Percentiles rank a stretch among this genome's conserved stretches.
phyloP scores from a whole-genome alignment of 2,113 vertebrate genomes.

The Callopanchax toddi region DNA sequence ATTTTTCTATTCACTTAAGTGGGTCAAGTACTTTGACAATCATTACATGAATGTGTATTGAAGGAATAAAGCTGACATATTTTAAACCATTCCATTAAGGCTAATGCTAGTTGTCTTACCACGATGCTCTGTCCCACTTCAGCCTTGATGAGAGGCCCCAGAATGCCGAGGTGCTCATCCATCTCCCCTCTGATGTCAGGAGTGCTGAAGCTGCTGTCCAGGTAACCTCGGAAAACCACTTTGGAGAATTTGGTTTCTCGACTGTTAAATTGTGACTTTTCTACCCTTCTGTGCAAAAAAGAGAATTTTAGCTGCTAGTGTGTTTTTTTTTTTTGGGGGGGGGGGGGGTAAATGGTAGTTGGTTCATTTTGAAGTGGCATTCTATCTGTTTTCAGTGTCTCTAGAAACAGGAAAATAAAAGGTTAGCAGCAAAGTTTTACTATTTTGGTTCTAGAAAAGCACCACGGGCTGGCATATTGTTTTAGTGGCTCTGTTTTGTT shows the following conservation, averaged over 20 bases:
- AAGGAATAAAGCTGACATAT: neutral
- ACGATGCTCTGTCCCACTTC: slow-evolving; percentile 91
- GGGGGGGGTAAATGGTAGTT: no score
- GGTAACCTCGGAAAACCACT: slow-evolving; percentile 88
- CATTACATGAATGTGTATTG: no score
- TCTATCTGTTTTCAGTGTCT: no score
- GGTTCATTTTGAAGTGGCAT: no score
- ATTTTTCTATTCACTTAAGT: no score
- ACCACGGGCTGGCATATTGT: no score
- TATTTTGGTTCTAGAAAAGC: no score
- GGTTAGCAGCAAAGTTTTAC: no score
- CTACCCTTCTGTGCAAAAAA: slow-evolving; percentile 44
- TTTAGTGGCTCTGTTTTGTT: no score
- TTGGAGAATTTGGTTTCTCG: slow-evolving; percentile 81
- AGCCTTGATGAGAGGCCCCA: slow-evolving; percentile 92
- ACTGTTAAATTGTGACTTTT: slow-evolving; percentile 22
- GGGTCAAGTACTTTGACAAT: no score
- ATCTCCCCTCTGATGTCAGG: slow-evolving; percentile 84
- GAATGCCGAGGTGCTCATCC: slow-evolving; percentile 90
- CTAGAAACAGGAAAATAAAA: no score
- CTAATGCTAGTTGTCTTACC: slow-evolving; percentile 70
- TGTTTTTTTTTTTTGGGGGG: no score
- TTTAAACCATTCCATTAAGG: neutral
- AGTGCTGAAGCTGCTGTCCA: slow-evolving; percentile 84
- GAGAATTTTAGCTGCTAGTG: neutral